These are phyloP conservation scores for Tuta absoluta DNA, from an alignment of 2,888 invertebrate species.

Conservation along the genomic window DNA sequence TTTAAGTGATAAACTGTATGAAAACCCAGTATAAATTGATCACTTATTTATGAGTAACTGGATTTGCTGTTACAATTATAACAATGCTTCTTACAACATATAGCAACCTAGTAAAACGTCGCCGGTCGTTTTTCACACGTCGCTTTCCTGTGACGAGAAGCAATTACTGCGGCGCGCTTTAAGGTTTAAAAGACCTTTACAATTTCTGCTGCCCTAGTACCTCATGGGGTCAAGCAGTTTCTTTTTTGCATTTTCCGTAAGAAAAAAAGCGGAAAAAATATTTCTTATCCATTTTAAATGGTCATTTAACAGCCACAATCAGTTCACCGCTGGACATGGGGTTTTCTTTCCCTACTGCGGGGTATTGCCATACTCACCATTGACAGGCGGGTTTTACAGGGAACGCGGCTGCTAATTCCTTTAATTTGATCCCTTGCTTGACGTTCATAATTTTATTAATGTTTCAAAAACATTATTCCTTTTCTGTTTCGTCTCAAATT, in stretches of 20 bases:
- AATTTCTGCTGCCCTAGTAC: slow-evolving; percentile 40
- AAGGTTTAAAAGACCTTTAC: slow-evolving; percentile 40
- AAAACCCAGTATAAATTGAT: neutral
- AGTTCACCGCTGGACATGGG: too few species aligned
- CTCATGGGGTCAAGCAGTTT: slow-evolving; percentile 11
- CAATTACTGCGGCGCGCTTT: slow-evolving; percentile 43
- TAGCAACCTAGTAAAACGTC: slow-evolving; percentile 48
- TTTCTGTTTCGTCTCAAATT: neutral
- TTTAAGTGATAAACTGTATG: too few species aligned
- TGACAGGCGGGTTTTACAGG: too few species aligned
- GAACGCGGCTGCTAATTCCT: too few species aligned
- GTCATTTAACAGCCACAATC: neutral
- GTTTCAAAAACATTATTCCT: neutral
- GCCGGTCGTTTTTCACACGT: slow-evolving; percentile 58
- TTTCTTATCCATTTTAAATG: neutral
- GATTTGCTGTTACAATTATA: slow-evolving; percentile 45
- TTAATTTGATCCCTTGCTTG: too few species aligned
- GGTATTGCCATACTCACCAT: too few species aligned
- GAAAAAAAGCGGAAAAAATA: slow-evolving; percentile 2
- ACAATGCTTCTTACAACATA: slow-evolving; percentile 48
- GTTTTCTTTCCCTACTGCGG: too few species aligned
- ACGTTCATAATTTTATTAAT: neutral
- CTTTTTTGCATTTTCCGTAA: neutral
- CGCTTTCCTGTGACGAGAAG: slow-evolving; percentile 57
- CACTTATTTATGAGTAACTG: neutral